Evolutionary conservation across 2,113 vertebrate species (phyloP).

Genomic region (Numida meleagris): DNA sequence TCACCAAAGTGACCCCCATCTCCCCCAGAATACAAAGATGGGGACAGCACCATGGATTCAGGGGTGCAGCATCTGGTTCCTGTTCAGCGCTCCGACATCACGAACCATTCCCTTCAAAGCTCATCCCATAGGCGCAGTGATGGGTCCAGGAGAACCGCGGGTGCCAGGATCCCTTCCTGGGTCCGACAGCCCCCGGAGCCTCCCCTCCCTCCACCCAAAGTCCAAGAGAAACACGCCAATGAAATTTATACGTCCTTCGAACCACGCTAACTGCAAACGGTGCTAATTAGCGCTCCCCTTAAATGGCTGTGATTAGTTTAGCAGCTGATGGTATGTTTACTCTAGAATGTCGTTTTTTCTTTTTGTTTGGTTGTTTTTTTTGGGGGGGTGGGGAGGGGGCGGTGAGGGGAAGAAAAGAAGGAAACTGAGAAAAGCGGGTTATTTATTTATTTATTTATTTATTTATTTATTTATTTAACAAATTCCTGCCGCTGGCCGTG

Average conservation of each 20-base stretch:
- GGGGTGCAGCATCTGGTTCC: accelerated
- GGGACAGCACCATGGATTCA: accelerated
- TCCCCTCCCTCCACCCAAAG: not conserved
- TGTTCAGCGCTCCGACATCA: accelerated
- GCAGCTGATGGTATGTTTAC: conserved; percentile 4
- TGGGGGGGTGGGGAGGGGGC: not conserved
- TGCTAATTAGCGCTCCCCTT: not conserved
- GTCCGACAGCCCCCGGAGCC: not conserved
- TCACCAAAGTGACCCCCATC: not conserved
- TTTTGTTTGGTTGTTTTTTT: not conserved
- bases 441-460: not conserved
- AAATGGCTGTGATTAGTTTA: not conserved
- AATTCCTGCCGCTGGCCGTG: not conserved
- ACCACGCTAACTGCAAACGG: not conserved
- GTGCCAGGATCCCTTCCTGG: not conserved
- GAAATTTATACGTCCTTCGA: not conserved
- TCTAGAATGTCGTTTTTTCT: not conserved
- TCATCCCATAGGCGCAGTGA: not conserved
- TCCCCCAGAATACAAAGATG: not conserved
- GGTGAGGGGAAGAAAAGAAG: no score
- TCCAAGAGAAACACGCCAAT: not conserved
- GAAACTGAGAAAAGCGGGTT: not conserved
- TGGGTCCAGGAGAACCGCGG: not conserved
- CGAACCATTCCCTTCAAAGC: not conserved
- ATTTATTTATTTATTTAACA: not conserved